Evolutionary conservation across 2,888 invertebrate species (phyloP), one percentile per base, ranked within the genome.

Genomic region (Plusia festucae): DNA sequence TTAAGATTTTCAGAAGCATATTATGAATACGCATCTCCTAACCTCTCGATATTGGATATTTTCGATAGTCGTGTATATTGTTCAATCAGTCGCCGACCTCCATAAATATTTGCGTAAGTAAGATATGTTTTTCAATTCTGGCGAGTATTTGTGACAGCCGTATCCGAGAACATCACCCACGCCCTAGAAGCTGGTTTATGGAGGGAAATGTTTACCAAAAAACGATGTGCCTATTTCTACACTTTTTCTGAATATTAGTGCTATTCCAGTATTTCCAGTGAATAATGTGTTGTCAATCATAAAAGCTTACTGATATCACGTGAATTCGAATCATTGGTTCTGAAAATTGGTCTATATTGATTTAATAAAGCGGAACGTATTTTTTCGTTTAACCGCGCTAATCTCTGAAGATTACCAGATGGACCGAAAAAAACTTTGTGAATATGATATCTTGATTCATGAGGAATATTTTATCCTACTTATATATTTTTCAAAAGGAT

Each of bases 141-240:
- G 13, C 40, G n/a, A 1, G n/a, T 40, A 40, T 40, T 40, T 40
- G 40, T n/a, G 40, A 40, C n/a, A 40, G 40, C 2, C 13, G 34
- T 34, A 34, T 40, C 40, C 40, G n/a, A n/a, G 40, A 40, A 40
- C n/a, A n/a, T n/a, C 40, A 40, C 40, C 40, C 40, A 40, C 40
- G 40, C 40, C 40, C n/a, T 40, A 40, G n/a, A 40, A 40, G n/a
- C n/a, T n/a, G 40, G n/a, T 40, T 40, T 15, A n/a, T 40, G n/a
- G n/a, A 40, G 40, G 40, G 34, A 40, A 40, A 40, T n/a, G 40
- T 40, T 40, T 40, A 40, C 6, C 4, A 0, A n/a, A 40, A 30
- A 40, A 40, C 6, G 3, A n/a, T 40, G 40, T 40, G n/a, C n/a
- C 40, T 40, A n/a, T 40, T 34, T 34, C 0, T 40, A 11, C 6